Percentiles rank a stretch among this genome's conserved stretches.
Evolutionary conservation across 1,140 invertebrate genomes (phyloP).

Genomic region (Theocolax elegans): DNA sequence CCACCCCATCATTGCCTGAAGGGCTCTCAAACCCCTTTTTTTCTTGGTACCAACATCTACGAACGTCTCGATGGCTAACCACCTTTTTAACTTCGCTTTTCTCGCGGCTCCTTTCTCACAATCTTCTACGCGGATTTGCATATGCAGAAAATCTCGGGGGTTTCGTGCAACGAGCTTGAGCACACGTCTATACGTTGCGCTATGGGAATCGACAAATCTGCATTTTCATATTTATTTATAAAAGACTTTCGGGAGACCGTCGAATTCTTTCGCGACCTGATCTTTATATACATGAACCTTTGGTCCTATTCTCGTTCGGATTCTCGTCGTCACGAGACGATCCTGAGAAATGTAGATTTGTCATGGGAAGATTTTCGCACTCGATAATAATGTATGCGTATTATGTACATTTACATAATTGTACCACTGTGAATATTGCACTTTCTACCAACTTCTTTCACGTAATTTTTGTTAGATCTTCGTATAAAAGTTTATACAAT

Average conservation of each 20-base stretch:
- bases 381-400: too few species aligned
- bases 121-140: slow-evolving; percentile 32
- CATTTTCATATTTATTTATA: slow-evolving; percentile 36
- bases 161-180: not conserved
- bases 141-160: slow-evolving; percentile 34
- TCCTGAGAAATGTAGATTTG: slow-evolving; percentile 6
- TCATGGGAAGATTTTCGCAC: slow-evolving; percentile 5
- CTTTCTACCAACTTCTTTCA: too few species aligned
- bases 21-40: slow-evolving; percentile 40
- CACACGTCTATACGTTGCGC: too few species aligned
- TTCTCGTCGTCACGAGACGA: not conserved
- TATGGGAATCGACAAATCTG: slow-evolving; percentile 27
- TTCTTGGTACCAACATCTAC: slow-evolving; percentile 40
- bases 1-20: not conserved
- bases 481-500: too few species aligned
- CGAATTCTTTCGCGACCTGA: not conserved
- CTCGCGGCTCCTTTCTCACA: slow-evolving; percentile 20
- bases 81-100: slow-evolving; percentile 33
- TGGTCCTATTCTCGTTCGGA: not conserved
- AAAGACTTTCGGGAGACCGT: too few species aligned
- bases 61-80: slow-evolving; percentile 40
- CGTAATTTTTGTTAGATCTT: too few species aligned
- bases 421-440: too few species aligned
- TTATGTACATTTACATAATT: too few species aligned
- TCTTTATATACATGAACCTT: not conserved